phyloP scores from a whole-genome alignment of 2,113 vertebrate species.

The Tretioscincus oriximinensis region DNA sequence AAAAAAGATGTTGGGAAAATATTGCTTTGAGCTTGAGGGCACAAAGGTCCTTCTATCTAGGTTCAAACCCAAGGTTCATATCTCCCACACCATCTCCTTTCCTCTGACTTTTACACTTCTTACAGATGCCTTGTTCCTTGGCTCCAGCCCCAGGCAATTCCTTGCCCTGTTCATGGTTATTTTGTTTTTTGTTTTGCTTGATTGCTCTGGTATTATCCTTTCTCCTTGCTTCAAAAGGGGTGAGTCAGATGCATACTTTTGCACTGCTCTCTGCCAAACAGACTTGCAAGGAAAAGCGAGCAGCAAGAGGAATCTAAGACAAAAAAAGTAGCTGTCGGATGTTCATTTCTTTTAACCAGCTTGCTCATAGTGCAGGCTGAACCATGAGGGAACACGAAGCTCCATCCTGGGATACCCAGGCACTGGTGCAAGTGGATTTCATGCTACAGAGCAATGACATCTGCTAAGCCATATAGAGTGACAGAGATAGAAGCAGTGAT shows the following conservation, averaged over 20 bases:
- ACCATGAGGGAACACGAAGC: slow-evolving; percentile 79
- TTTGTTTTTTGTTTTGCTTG: no score
- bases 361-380: slow-evolving; percentile 93
- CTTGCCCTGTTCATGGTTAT: no score
- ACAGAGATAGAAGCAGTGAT: neutral
- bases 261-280: slow-evolving; percentile 81
- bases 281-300: slow-evolving; percentile 65
- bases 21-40: no score
- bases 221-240: slow-evolving; percentile 50
- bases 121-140: no score
- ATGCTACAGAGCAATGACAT: slow-evolving; percentile 91
- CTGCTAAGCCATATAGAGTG: slow-evolving; percentile 90
- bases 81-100: no score
- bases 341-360: slow-evolving; percentile 90
- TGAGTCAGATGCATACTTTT: slow-evolving; percentile 84
- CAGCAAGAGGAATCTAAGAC: slow-evolving; percentile 81
- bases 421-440: slow-evolving; percentile 93
- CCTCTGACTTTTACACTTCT: no score
- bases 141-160: no score
- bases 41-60: no score
- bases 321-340: slow-evolving; percentile 92
- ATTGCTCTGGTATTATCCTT: no score
- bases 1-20: no score
- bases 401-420: slow-evolving; percentile 86
- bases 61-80: no score